Base-by-base conservation (phyloP, 1,140 invertebrate species). In the Laupala kohalensis region DNA sequence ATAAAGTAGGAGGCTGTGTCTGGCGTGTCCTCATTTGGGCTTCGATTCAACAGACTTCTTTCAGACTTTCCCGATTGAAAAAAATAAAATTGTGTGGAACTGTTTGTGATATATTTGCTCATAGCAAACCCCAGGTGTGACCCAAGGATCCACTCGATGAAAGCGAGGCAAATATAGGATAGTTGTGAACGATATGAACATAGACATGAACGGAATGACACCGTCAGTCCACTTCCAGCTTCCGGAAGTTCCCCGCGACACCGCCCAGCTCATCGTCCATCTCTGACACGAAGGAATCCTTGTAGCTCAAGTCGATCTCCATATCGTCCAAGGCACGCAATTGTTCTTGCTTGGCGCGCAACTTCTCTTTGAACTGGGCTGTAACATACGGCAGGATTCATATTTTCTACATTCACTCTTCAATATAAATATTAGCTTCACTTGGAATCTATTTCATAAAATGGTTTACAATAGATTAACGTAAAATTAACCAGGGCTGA, bases 251-350 rank as follows among this genome's bases (percentile, higher is more conserved):
- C 25, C 78, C 78, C 23, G 76, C 74, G 15, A 79, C 66, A 62
- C 78, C 78, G 25, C 73, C 71, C 12, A 78, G 71, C 15, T 77
- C 77, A 25, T 77, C 75, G 25, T 73, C 72, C n/a, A 78, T 72
- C 24, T 78, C 77, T 9, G 70, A 70, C 4, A 75, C 73, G n/a
- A 77, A 74, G 66, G 76, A 78, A 0, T 73, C 72, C 62, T 78
- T 77, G 25, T 76, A 75, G 4, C 75, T 75, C 6, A 80, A 64
- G 26, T 78, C 77, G 9, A 83, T 79, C 70, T 77, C 75, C 79
- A 83, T 79, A 30, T 82, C 75, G 37, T 83, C 81, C 37, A 82
- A 69, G 64, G 78, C 77, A 67, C 79, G 67, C 13, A 83, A 75
- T 19, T 71, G 71, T 30, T 78, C 76, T 64, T 78, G 71, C 69